phyloP scores from a whole-genome alignment of 2,888 invertebrate genomes.

The Ephialtes manifestator region DNA sequence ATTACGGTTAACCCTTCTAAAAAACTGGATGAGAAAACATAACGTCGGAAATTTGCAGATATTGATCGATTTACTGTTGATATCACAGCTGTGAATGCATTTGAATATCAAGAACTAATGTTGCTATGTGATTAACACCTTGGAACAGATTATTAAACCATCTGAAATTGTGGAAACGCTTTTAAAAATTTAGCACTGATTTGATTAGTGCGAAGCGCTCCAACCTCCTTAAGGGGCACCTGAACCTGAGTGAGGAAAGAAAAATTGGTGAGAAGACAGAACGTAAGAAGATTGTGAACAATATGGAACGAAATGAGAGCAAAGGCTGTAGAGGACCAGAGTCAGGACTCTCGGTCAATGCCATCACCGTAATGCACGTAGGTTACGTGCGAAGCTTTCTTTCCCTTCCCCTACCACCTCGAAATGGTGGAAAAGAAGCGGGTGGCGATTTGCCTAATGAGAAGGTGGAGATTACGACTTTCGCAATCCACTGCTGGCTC shows the following conservation, averaged over 20 bases:
- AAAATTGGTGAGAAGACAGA: slow-evolving; percentile 17
- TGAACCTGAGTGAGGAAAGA: not conserved
- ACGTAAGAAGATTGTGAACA: slow-evolving; percentile 41
- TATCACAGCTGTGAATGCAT: too few species aligned
- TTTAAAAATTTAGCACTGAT: too few species aligned
- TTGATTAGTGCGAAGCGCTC: too few species aligned
- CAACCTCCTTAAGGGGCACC: too few species aligned
- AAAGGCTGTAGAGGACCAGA: slow-evolving; percentile 54
- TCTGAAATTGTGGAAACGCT: too few species aligned
- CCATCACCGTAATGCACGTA: slow-evolving; percentile 66
- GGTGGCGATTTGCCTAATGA: slow-evolving; percentile 69
- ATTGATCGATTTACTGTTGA: too few species aligned
- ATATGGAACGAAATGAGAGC: slow-evolving; percentile 60
- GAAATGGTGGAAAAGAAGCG: slow-evolving; percentile 50
- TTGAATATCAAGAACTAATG: too few species aligned
- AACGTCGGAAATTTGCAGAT: too few species aligned
- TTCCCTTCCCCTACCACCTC: slow-evolving; percentile 27
- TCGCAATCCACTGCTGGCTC: slow-evolving; percentile 65
- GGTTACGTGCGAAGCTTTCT: slow-evolving; percentile 52
- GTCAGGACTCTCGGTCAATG: slow-evolving; percentile 70
- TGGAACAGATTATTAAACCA: too few species aligned
- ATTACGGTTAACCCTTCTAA: too few species aligned
- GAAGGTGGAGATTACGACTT: slow-evolving; percentile 70
- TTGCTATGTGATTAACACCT: too few species aligned
- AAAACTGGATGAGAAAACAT: too few species aligned